Conservation (phyloP, 2,797 vertebrate species). For the Geotrypetes seraphini region DNA sequence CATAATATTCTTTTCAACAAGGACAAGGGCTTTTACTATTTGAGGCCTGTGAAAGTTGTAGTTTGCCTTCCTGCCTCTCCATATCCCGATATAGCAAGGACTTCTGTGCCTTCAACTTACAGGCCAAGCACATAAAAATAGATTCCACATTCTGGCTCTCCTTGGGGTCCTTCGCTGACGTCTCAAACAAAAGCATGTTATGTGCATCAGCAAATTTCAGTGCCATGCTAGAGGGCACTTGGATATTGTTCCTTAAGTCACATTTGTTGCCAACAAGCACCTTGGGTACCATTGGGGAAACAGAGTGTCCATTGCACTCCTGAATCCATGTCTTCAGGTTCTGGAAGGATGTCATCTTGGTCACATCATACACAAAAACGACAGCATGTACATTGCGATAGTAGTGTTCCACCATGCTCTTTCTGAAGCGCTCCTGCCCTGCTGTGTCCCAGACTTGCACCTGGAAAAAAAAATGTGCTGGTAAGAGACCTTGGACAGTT, state of each 20-base stretch:
- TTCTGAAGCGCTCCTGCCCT: conserved; percentile 86
- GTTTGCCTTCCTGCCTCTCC: conserved; percentile 72
- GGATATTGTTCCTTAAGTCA: conserved; percentile 84
- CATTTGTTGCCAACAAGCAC: conserved; percentile 94
- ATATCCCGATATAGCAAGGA: conserved; percentile 80
- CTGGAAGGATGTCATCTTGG: conserved; percentile 88
- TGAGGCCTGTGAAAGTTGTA: conserved; percentile 58
- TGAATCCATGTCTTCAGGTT: conserved; percentile 95
- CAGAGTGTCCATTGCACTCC: conserved; percentile 87
- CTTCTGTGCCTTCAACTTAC: conserved; percentile 87
- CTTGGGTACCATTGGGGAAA: conserved; percentile 69
- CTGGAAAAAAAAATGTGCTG: conserved; percentile 46
- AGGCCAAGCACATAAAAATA: conserved; percentile 94
- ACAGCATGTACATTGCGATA: conserved; percentile 92
- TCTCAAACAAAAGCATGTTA: conserved; percentile 96
- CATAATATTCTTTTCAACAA: conserved; percentile 71
- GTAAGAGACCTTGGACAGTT: too few species aligned
- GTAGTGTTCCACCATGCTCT: conserved; percentile 93
- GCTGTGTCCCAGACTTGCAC: conserved; percentile 95
- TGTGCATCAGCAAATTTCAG: conserved; percentile 89
- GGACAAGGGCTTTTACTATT: conserved; percentile 70
- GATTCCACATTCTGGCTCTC: conserved; percentile 92
- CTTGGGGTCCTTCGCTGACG: conserved; percentile 92
- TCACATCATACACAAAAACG: conserved; percentile 92
- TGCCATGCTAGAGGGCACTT: conserved; percentile 86